Evolutionary conservation across 1,140 invertebrate genomes (phyloP).

Genomic region (Drosophila lacertosa): DNA sequence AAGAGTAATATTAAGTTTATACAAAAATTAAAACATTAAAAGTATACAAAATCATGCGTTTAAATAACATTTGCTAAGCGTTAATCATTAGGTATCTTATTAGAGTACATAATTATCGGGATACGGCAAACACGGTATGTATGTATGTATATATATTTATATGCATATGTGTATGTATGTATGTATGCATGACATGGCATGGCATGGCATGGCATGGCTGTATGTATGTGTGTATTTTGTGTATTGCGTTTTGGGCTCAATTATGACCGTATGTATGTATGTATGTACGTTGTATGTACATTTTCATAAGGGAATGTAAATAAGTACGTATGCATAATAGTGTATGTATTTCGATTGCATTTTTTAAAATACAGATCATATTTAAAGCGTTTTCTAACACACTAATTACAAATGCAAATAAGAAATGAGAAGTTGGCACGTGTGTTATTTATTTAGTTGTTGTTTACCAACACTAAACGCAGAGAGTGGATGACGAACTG

Average conservation of each 20-base stretch:
- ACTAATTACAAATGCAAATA: too few species aligned
- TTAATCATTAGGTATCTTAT: constrained; percentile 45
- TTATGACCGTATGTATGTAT: not conserved
- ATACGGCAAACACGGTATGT: constrained; percentile 24
- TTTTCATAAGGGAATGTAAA: not conserved
- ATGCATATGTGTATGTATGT: not conserved
- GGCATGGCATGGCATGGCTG: not conserved
- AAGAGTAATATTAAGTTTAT: constrained; percentile 53
- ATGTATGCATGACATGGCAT: not conserved
- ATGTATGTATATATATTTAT: not conserved
- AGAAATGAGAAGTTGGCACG: too few species aligned
- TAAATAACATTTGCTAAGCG: constrained; percentile 56
- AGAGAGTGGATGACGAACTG: too few species aligned
- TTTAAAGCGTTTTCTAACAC: too few species aligned
- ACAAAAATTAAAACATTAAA: constrained; percentile 48
- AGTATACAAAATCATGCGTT: constrained; percentile 56
- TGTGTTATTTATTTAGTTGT: too few species aligned
- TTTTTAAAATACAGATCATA: too few species aligned
- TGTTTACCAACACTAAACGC: too few species aligned
- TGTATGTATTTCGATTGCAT: not conserved
- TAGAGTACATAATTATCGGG: constrained; percentile 50
- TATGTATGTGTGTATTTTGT: not conserved
- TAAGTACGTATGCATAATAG: not conserved
- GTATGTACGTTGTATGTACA: not conserved
- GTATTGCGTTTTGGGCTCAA: too few species aligned